Conservation (phyloP, 64 coral and sea anemone species). For the Hydrozoanthus tunicans region DNA sequence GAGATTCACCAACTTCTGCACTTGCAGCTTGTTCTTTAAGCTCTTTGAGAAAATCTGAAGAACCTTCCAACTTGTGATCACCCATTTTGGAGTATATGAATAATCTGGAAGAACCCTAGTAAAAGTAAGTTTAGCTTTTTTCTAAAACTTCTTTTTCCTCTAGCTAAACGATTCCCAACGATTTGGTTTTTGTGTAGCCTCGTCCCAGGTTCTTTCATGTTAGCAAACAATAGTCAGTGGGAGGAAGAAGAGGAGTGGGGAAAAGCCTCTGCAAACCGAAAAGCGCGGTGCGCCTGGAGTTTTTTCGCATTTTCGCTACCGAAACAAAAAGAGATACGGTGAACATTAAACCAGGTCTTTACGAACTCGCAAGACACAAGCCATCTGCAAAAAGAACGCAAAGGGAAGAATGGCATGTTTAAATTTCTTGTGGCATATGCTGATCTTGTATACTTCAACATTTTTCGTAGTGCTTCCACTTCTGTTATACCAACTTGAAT, state of each 20-base stretch:
- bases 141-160: not conserved
- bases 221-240: no score
- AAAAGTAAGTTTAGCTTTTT: not conserved
- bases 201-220: no score
- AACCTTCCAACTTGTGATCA: not conserved
- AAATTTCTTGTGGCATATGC: slow-evolving; percentile 24
- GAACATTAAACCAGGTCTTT: no score
- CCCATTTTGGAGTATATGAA: not conserved
- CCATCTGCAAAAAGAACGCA: not conserved
- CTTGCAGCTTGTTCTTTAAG: slow-evolving; percentile 42
- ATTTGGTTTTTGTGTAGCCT: no score
- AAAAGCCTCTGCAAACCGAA: no score
- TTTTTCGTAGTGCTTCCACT: slow-evolving; percentile 26
- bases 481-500: slow-evolving; percentile 11
- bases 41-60: slow-evolving; percentile 45
- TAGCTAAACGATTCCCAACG: no score
- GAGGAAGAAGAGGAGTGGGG: no score
- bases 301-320: no score
- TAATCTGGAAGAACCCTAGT: not conserved
- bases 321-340: no score
- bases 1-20: not conserved
- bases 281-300: no score
- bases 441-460: slow-evolving; percentile 31
- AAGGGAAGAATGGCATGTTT: not conserved
- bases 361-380: no score